Evolutionary conservation across 2,888 invertebrate species (phyloP).

Genomic region (Melanotus villosus): DNA sequence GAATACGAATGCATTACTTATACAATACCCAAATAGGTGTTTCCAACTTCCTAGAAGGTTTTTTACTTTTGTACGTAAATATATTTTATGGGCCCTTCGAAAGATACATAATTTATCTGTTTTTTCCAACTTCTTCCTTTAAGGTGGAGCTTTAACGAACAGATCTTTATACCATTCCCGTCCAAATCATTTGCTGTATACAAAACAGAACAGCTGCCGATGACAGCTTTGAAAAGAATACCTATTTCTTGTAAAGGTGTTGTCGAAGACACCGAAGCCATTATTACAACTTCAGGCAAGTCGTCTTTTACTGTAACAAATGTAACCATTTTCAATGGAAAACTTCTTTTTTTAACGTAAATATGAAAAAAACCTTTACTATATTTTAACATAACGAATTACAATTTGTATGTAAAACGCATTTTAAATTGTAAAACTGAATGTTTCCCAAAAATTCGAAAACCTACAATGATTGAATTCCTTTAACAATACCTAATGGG

Average conservation of each 20-base stretch:
- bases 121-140: background rate
- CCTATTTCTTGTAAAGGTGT: background rate
- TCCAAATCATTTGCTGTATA: slow-evolving; percentile 6
- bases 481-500: no score
- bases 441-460: no score
- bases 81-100: background rate
- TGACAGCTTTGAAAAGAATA: slow-evolving; percentile 11
- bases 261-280: background rate
- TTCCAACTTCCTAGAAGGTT: background rate
- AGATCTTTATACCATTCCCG: background rate
- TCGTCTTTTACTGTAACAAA: background rate
- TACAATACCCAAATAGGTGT: slow-evolving; percentile 14
- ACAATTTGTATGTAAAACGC: no score
- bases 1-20: slow-evolving; percentile 30
- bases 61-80: slow-evolving; percentile 1
- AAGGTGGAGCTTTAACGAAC: slow-evolving; percentile 3
- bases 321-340: no score
- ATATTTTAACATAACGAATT: no score
- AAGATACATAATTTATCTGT: slow-evolving; percentile 17
- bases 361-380: no score
- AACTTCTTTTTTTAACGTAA: background rate
- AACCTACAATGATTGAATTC: no score
- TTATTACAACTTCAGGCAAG: background rate
- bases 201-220: slow-evolving; percentile 1
- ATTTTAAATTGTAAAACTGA: no score